Percentiles rank a stretch among this genome's conserved stretches.
Conservation (phyloP, 2,113 vertebrate genomes). For the Gopherus flavomarginatus region DNA sequence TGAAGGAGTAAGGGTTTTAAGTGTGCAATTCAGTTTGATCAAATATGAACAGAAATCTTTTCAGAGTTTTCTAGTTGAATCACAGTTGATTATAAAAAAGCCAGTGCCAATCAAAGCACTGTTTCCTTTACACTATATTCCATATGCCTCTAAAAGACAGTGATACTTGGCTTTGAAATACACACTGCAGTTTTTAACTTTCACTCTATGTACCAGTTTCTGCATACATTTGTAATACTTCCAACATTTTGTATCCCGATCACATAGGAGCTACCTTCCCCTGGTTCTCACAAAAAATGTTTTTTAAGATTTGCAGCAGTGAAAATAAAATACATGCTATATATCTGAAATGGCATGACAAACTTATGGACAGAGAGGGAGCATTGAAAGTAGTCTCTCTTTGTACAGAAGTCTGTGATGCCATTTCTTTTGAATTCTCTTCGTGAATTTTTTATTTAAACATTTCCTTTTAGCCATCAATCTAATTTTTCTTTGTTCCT, state of each 20-base stretch:
- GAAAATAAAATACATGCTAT: background rate
- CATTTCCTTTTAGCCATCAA: constrained; percentile 32
- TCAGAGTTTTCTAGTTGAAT: background rate
- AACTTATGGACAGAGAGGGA: background rate
- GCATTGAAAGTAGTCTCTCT: background rate
- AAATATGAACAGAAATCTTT: background rate
- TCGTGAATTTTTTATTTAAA: constrained; percentile 50
- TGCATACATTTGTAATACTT: background rate
- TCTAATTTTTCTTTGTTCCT: constrained; percentile 39
- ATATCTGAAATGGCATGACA: background rate
- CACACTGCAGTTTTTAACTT: constrained; percentile 8
- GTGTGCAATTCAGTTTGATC: background rate
- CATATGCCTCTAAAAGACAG: background rate
- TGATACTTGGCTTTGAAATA: background rate
- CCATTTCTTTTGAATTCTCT: constrained; percentile 15
- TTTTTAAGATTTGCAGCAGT: background rate
- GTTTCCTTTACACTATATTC: background rate
- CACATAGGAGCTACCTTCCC: background rate
- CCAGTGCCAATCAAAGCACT: background rate
- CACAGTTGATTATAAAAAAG: constrained; percentile 18
- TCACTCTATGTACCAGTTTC: background rate
- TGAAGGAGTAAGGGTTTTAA: background rate
- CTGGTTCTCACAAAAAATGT: background rate
- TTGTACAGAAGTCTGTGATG: background rate
- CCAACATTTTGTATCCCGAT: background rate